Conservation (phyloP, 2,113 vertebrate genomes). For the Eurypyga helias region DNA sequence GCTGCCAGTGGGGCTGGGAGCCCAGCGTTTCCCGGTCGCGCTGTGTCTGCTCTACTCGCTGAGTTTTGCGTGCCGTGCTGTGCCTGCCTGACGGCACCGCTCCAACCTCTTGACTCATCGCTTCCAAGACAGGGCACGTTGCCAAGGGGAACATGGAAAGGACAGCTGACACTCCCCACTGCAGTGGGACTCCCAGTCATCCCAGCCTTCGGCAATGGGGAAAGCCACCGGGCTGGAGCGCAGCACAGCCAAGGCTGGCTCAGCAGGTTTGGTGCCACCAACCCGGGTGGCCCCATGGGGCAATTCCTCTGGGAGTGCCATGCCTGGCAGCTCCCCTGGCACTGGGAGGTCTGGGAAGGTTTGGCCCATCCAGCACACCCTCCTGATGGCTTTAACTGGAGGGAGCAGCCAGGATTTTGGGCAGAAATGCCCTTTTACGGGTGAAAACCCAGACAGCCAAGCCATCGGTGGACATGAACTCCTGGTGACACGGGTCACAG, state of each 20-base stretch:
- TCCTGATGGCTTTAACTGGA: not conserved
- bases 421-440: not conserved
- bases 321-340: not conserved
- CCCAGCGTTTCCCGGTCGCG: fast-evolving
- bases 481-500: not conserved
- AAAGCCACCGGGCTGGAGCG: fast-evolving
- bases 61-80: not conserved
- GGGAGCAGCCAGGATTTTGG: not conserved
- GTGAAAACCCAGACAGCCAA: not conserved
- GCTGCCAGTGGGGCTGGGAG: not conserved
- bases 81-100: not conserved
- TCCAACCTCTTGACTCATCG: not conserved
- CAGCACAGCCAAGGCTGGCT: not conserved
- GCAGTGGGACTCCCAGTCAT: fast-evolving
- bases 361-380: not conserved
- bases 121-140: not conserved
- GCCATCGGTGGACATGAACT: not conserved
- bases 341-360: not conserved
- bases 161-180: not conserved
- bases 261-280: conserved; percentile 23
- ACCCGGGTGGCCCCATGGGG: not conserved
- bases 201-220: not conserved
- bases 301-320: not conserved
- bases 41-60: not conserved
- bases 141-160: not conserved